A percentile compares a stretch with the other conserved stretches of the same genome.
Conservation (phyloP, 2,113 vertebrate genomes). For the Fregata magnificens region DNA sequence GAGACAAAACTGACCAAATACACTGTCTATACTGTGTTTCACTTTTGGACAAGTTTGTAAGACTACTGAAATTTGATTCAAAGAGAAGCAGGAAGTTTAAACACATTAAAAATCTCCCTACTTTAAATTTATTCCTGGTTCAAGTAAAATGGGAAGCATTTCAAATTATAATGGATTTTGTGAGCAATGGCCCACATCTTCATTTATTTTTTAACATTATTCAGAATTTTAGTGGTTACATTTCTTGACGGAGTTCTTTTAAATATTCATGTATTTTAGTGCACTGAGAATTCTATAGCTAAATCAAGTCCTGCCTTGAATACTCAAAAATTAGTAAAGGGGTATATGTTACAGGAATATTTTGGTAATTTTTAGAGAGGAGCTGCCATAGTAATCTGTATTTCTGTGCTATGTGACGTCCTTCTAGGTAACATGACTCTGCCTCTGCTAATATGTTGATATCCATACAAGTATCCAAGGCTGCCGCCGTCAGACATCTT, state of each 20-base stretch:
- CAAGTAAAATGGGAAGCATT: neutral
- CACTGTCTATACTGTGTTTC: neutral
- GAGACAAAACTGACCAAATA: neutral
- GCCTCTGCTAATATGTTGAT: neutral
- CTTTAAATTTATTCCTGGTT: neutral
- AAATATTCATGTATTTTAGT: neutral
- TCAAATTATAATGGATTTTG: constrained; percentile 33
- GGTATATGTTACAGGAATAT: neutral
- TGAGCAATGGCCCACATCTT: neutral
- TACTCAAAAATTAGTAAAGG: neutral
- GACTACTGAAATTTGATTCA: neutral
- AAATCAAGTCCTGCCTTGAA: neutral
- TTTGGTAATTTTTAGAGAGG: neutral
- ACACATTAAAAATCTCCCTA: neutral
- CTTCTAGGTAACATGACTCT: neutral
- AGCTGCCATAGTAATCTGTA: neutral
- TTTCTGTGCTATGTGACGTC: neutral
- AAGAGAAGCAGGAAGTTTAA: neutral
- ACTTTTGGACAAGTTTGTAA: neutral
- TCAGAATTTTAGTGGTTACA: neutral
- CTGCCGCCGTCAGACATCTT: neutral
- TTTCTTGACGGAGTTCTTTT: constrained; percentile 17
- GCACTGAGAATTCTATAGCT: neutral
- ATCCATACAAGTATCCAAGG: neutral
- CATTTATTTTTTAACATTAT: constrained; percentile 43